These are phyloP conservation scores for Drosophila vallismaia DNA, from an alignment of 2,888 invertebrate genomes.

Conservation along the genomic window DNA sequence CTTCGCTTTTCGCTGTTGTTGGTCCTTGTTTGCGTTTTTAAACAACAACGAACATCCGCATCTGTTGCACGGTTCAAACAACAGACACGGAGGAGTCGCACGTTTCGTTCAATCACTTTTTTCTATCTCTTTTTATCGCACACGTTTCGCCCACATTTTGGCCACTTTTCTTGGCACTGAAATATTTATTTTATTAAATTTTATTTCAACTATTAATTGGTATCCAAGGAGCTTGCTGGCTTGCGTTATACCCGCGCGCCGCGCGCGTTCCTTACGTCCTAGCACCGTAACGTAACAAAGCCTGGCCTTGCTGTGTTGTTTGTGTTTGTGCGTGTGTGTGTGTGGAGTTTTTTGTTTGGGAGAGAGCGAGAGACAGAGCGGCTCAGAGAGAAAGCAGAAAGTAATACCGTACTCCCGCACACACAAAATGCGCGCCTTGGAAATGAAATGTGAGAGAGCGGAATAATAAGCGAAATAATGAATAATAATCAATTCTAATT, in stretches of 20 bases:
- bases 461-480: constrained; percentile 63
- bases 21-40: constrained; percentile 9
- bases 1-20: constrained; percentile 16
- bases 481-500: constrained; percentile 79
- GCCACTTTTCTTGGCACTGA: constrained; percentile 13
- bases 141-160: constrained; percentile 69
- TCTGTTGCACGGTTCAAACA: background rate
- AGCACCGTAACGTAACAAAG: constrained; percentile 28
- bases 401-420: background rate
- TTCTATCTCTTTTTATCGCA: constrained; percentile 52
- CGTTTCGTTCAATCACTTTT: constrained; percentile 46
- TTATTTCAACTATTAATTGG: constrained; percentile 2
- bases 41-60: constrained; percentile 23
- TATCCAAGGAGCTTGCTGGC: background rate
- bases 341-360: constrained; percentile 32
- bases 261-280: constrained; percentile 13
- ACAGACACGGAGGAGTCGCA: constrained; percentile 17
- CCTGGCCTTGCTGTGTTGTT: constrained; percentile 38
- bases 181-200: constrained; percentile 27
- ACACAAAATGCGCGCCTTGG: constrained; percentile 26
- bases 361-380: constrained; percentile 34
- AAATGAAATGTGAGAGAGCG: constrained; percentile 19
- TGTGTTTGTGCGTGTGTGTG: background rate
- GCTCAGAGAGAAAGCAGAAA: background rate
- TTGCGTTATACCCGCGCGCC: too few species aligned